Base-by-base conservation (phyloP, 2,888 invertebrate species). In the Hipparchia semele region DNA sequence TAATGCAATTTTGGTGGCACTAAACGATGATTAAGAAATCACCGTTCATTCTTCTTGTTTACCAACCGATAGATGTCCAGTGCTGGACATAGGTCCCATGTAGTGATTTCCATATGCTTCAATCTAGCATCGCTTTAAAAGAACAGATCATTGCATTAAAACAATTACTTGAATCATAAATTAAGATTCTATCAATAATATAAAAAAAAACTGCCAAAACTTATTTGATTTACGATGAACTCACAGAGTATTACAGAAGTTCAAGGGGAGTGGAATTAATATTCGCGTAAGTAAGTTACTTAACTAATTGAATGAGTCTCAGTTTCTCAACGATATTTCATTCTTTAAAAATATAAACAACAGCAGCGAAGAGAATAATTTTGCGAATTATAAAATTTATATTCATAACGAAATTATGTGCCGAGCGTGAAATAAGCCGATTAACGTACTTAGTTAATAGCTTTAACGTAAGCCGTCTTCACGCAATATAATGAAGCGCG, bases 401-500 rank as follows among this genome's bases (percentile, higher is more conserved):
- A 78, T 77, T 76, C 74, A 78, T 76, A 79, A 78, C 72, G 65
- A 73, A 79, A 77, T 79, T 79, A 77, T 73, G 73, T 76, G 71
- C 72, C 59, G 76, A 73, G 78, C 78, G 75, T 77, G 79, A 77
- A 78, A 75, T 79, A 79, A 79, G 76, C 79, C 75, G 79, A 76
- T 79, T 79, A 78, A 72, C 70, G 75, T 77, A 75, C 79, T 76
- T 75, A 73, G 76, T 77, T 79, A 79, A 78, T 77, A 75, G 72
- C 75, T 76, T 71, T 71, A 75, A 71, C 76, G 74, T 73, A 77
- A 76, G 76, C 75, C 77, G 72, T 74, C 74, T 75, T 74, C 76
- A 73, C 76, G 70, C 73, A 76, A 74, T 74, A 71, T 76, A 74
- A 73, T 68, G 72, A 70, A 73, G 76, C 74, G 73, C 69, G 73